These are phyloP conservation scores for Calameuta filiformis DNA, from an alignment of 2,888 invertebrate species.

Conservation along the genomic window DNA sequence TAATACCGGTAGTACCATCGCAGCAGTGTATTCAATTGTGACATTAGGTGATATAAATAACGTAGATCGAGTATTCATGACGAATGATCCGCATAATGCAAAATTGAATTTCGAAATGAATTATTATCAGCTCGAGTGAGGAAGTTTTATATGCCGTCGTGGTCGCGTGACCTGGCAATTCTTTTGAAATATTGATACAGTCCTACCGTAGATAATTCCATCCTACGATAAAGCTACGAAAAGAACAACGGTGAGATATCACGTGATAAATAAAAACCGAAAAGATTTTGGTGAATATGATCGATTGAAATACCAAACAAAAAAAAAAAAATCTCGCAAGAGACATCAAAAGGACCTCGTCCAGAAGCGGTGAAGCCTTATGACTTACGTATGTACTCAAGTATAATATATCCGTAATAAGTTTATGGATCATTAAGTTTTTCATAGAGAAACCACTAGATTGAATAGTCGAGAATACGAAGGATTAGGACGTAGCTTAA, in stretches of 20 bases:
- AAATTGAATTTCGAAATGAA: not conserved
- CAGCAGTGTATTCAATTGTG: not conserved
- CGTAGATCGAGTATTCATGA: not conserved
- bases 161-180: not conserved
- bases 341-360: not conserved
- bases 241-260: not conserved
- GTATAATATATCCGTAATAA: not conserved
- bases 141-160: not conserved
- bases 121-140: not conserved
- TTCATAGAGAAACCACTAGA: not conserved
- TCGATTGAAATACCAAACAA: not conserved
- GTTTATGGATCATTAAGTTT: not conserved
- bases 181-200: not conserved
- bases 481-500: not conserved
- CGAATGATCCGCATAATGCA: not conserved
- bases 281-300: not conserved
- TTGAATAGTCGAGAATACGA: not conserved
- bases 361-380: not conserved
- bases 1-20: not conserved
- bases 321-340: not conserved
- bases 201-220: not conserved
- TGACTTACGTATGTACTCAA: not conserved
- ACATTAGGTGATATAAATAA: not conserved
- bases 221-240: not conserved
- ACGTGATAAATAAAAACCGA: not conserved